Evolutionary conservation across 2,888 invertebrate genomes (phyloP).

Genomic region (Phalera bucephala): DNA sequence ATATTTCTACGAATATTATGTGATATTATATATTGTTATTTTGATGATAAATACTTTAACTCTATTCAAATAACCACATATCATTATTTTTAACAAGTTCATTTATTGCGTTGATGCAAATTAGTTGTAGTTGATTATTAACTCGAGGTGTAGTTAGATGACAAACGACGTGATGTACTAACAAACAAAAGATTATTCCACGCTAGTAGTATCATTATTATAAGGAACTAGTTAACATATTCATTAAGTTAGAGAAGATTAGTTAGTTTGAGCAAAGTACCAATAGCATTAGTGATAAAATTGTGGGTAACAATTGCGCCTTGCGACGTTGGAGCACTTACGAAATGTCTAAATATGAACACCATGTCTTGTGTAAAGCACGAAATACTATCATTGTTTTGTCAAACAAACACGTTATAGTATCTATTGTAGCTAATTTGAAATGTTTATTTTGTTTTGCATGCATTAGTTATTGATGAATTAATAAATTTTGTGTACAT

Average conservation of each 20-base stretch:
- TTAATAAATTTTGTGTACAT: conserved; percentile 52
- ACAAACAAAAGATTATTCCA: conserved; percentile 1
- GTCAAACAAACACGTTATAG: too few relatives aligned
- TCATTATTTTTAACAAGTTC: conserved; percentile 71
- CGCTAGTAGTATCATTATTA: neutral
- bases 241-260: conserved; percentile 5
- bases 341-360: conserved; percentile 23
- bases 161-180: conserved; percentile 1
- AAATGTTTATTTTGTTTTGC: conserved; percentile 49
- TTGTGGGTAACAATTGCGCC: conserved; percentile 18
- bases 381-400: too few relatives aligned
- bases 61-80: conserved; percentile 73
- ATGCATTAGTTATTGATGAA: conserved; percentile 49
- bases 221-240: neutral
- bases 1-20: conserved; percentile 77
- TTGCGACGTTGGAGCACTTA: conserved; percentile 29
- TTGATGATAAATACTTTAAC: conserved; percentile 70
- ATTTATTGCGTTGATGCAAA: conserved; percentile 38
- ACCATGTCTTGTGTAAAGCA: conserved; percentile 39
- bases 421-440: too few relatives aligned
- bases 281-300: conserved; percentile 2
- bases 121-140: conserved; percentile 29
- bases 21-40: conserved; percentile 77
- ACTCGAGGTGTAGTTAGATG: too few relatives aligned
- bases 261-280: neutral